phyloP scores from a whole-genome alignment of 64 coral and sea anemone genomes.

The Pocillopora damicornis region DNA sequence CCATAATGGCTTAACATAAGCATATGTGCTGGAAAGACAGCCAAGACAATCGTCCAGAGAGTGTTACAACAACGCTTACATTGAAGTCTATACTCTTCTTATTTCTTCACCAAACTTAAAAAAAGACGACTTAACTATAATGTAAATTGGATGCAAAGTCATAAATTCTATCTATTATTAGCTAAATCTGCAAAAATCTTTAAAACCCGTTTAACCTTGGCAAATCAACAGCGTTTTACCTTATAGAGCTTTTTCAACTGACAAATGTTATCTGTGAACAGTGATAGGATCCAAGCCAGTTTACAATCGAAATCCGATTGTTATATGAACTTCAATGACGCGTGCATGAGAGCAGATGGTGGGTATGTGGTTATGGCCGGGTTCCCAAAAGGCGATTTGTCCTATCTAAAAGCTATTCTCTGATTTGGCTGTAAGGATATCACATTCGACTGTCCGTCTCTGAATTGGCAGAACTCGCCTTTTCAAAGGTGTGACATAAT shows the following conservation, averaged over 20 bases:
- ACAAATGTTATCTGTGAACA: neutral
- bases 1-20: too few relatives aligned
- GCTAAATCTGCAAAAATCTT: neutral
- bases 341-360: neutral
- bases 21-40: too few relatives aligned
- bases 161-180: neutral
- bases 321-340: neutral
- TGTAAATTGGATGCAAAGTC: neutral
- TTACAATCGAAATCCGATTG: neutral
- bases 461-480: neutral
- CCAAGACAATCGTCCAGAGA: neutral
- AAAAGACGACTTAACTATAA: neutral
- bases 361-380: neutral
- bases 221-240: neutral
- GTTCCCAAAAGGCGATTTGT: neutral
- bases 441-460: neutral
- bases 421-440: neutral
- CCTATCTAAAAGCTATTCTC: too few relatives aligned
- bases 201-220: constrained; percentile 3
- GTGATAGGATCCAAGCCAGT: neutral
- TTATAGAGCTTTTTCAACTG: neutral
- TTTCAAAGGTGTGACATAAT: too few relatives aligned
- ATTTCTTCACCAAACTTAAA: neutral
- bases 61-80: neutral
- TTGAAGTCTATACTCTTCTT: neutral